Evolutionary conservation across 2,113 vertebrate genomes (phyloP), one percentile per base, ranked within the genome.

Genomic region (Fregetta grallaria): DNA sequence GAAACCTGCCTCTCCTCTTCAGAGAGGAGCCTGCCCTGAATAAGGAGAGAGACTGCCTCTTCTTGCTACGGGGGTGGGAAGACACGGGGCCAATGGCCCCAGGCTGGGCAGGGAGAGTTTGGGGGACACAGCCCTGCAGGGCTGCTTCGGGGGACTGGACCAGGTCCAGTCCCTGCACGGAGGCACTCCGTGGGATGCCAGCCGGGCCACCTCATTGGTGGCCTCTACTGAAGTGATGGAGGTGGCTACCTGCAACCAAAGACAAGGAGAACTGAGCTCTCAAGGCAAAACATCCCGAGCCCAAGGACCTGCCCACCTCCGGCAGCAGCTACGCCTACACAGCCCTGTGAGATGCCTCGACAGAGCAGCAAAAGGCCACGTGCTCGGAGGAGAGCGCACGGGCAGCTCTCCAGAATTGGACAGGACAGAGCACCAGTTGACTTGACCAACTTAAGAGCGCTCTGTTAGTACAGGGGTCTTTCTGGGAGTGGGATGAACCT

Each of bases 291-390:
- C 10, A 15, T 2, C 52, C 27, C 2, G 1, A 9, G 6, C 3
- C 26, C 50, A 18, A 34, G 68, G 50, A 67, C 3, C 61, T 63
- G 47, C 25, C 16, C 7, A 0, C 3, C 25, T 42, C 44, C 7
- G 2, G 26, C 75, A 50, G 53, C 32, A 38, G 29, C 79, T 85
- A 34, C 15, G 2, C 38, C 56, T 61, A 34, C 52, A 22, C 29
- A 32, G 10, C 45, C 34, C 29, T 15, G 30, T 1, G 0, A 65
- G 53, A 14, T 23, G 15, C 56, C 25, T 53, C 6, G 0, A 61
- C 10, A 10, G n/a, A 36, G 34, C 0, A 0, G 13, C 49, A 23
- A 23, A 80, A 40, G 13, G 21, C 34, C 56, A 4, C 2, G 0
- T 6, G 27, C 40, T n/a, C 5, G 0, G 22, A n/a, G 49, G 23